Evolutionary conservation across 2,113 vertebrate genomes (phyloP).

Genomic region (Eclectus roratus): DNA sequence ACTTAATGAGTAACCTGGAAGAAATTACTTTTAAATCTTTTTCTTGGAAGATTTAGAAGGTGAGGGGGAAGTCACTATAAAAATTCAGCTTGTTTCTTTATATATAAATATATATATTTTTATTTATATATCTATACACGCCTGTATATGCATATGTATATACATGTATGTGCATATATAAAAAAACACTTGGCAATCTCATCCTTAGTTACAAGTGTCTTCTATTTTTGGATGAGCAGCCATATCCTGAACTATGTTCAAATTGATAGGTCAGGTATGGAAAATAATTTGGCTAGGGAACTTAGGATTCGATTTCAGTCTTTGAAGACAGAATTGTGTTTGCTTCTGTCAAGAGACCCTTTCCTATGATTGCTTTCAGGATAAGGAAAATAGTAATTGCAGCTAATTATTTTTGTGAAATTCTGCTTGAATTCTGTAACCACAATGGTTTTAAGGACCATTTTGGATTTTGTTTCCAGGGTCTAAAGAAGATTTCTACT

Average conservation of each 20-base stretch:
- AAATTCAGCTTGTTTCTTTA: background rate
- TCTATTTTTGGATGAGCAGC: background rate
- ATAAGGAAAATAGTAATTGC: background rate
- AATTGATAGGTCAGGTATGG: background rate
- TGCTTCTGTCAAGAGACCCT: background rate
- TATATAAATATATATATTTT: background rate
- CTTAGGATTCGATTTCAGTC: background rate
- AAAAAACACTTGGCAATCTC: background rate
- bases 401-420: constrained; percentile 25
- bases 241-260: background rate
- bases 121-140: background rate
- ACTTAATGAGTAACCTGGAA: background rate
- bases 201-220: background rate
- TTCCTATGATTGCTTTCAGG: background rate
- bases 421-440: constrained; percentile 62
- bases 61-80: background rate
- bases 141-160: accelerated
- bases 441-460: constrained; percentile 69
- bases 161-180: background rate
- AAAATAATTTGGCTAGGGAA: background rate
- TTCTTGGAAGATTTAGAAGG: background rate
- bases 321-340: background rate
- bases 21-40: background rate
- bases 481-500: constrained; percentile 69
- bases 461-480: constrained; percentile 72